Percentiles rank a stretch among this genome's conserved stretches.
Conservation (phyloP, 2,113 vertebrate genomes). For the Phocoena phocoena region DNA sequence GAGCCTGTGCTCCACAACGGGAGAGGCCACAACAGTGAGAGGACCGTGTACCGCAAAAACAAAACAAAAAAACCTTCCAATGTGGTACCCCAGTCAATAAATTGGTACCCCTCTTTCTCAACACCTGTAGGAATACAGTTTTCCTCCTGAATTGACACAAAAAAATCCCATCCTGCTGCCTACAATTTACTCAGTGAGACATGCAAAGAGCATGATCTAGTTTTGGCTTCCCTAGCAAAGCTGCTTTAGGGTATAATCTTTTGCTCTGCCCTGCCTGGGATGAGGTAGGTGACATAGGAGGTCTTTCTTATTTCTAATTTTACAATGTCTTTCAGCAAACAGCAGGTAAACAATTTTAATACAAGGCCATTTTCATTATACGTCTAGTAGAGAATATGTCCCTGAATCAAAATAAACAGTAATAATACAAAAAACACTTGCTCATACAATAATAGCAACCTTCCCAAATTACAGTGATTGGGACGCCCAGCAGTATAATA, state of each 20-base stretch:
- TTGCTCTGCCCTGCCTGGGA: conserved; percentile 45
- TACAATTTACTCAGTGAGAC: conserved; percentile 44
- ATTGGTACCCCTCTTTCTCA: background rate
- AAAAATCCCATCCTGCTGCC: conserved; percentile 21
- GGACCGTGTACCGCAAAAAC: too few relatives aligned
- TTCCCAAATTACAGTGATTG: conserved; percentile 75
- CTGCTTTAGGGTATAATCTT: conserved; percentile 47
- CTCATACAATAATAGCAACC: conserved; percentile 72
- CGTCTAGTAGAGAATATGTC: conserved; percentile 56
- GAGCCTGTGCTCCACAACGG: too few relatives aligned
- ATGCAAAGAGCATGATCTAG: conserved; percentile 16
- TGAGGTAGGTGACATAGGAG: background rate
- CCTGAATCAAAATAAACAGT: conserved; percentile 74
- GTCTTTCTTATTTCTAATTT: conserved; percentile 70
- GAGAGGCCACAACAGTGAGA: too few relatives aligned
- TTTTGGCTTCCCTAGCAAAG: conserved; percentile 52
- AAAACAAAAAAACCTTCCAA: background rate
- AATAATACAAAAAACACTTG: conserved; percentile 72
- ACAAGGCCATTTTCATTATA: conserved; percentile 68
- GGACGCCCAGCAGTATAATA: conserved; percentile 59
- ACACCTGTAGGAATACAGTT: background rate
- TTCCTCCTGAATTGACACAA: conserved; percentile 43
- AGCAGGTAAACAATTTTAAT: conserved; percentile 75
- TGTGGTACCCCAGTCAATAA: background rate
- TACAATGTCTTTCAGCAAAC: conserved; percentile 60